These are phyloP conservation scores for Physella acuta DNA, from an alignment of 1,140 invertebrate genomes.

Conservation along the genomic window DNA sequence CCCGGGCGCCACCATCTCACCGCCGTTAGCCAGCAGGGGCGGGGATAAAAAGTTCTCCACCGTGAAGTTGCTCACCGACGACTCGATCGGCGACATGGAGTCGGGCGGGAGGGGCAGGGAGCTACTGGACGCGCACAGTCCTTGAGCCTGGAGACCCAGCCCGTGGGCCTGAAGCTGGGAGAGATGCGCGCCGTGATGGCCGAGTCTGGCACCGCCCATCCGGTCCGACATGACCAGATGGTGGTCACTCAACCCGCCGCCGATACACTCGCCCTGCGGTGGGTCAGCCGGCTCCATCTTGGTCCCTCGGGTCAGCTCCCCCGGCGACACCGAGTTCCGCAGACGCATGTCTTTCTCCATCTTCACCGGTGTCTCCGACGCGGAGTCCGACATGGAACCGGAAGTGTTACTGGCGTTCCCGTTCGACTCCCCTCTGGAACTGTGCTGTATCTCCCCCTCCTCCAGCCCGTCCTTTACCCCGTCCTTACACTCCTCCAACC, in stretches of 20 bases:
- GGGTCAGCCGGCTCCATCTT: conserved; percentile 47
- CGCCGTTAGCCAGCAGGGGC: conserved; percentile 32
- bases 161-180: conserved; percentile 18
- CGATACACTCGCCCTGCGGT: conserved; percentile 33
- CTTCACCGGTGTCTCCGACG: conserved; percentile 22
- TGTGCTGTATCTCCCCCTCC: conserved; percentile 19
- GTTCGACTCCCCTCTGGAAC: conserved; percentile 4
- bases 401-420: conserved; percentile 27
- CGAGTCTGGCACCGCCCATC: conserved; percentile 13
- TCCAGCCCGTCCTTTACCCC: conserved; percentile 25
- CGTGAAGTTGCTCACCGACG: conserved; percentile 45
- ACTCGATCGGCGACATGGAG: conserved; percentile 16
- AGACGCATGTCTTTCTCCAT: conserved; percentile 16
- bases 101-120: conserved; percentile 8
- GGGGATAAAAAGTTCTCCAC: conserved; percentile 54
- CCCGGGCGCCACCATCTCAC: conserved; percentile 38
- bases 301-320: conserved; percentile 30
- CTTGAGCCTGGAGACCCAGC: conserved; percentile 16
- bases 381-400: neutral
- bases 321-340: conserved; percentile 23
- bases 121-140: conserved; percentile 4
- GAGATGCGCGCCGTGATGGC: conserved; percentile 8
- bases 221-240: conserved; percentile 14
- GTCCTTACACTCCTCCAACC: conserved; percentile 29
- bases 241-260: conserved; percentile 3